Base-by-base conservation (phyloP, 2,888 invertebrate genomes). In the Ditula angustiorana region DNA sequence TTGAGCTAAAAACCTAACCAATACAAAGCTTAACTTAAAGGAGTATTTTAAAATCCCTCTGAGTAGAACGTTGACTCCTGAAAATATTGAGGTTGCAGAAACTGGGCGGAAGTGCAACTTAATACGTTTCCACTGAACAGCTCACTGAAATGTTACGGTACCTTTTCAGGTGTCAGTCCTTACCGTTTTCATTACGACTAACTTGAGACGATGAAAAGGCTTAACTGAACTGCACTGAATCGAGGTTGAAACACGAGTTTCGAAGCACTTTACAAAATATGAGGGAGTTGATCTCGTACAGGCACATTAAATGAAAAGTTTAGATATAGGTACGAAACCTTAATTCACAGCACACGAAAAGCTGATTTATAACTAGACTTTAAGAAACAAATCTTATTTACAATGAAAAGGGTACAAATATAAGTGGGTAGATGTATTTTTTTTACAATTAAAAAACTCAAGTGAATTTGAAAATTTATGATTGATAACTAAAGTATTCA, bases 101-200 rank as follows among this genome's bases (percentile, higher is more conserved):
- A 16, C 26, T 26, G 19, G n/a, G 24, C 8, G 26, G 8, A 26
- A 49, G 11, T 53, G 35, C 53, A 53, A 33, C 30, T 5, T 28
- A 46, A 28, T 30, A 35, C 1, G 8, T n/a, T n/a, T 13, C 30
- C 13, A n/a, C 28, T 5, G 30, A 10, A 10, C n/a, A 57, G 44
- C 30, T n/a, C n/a, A 5, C 44, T 35, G 21, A 56, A 56, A 57
- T 30, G 19, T 33, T 37, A 19, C 59, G 37, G 8, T 28, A 35
- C 24, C 59, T 59, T 37, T 60, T 60, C 50, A 60, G 37, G 50
- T 41, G 59, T 60, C 37, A 41, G 16, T 28, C 19, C n/a, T 35
- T 35, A 26, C 47, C 24, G 23, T 33, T 35, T 49, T 50, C 16
- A 37, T 50, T 37, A 28, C 28, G 50, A 37, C 28, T 50, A 59